These are phyloP conservation scores for Rhinopomastus cyanomelas DNA, from an alignment of 2,113 vertebrate species.

Conservation along the genomic window DNA sequence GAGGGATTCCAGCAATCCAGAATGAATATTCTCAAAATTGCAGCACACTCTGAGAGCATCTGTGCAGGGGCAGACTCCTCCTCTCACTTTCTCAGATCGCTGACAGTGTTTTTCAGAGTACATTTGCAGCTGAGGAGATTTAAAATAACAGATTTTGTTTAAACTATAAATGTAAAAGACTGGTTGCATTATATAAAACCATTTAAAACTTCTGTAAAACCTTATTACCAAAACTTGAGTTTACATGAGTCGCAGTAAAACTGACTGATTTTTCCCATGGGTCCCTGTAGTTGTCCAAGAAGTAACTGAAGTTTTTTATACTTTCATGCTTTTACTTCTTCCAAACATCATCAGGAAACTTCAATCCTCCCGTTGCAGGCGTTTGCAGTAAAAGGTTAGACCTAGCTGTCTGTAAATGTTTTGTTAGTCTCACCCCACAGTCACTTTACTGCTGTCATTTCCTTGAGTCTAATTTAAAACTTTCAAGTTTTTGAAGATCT, in stretches of 20 bases:
- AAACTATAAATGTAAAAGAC: conserved; percentile 68
- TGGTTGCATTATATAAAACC: conserved; percentile 53
- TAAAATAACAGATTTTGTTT: conserved; percentile 71
- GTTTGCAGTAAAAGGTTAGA: not conserved
- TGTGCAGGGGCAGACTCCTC: conserved; percentile 70
- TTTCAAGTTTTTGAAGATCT: not conserved
- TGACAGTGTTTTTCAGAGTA: conserved; percentile 69
- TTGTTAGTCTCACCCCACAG: not conserved
- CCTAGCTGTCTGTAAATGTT: not conserved
- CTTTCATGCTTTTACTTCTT: not conserved
- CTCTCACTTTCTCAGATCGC: conserved; percentile 71
- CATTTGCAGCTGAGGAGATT: conserved; percentile 67
- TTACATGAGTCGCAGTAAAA: not conserved
- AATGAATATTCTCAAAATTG: conserved; percentile 64
- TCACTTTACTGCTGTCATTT: not conserved
- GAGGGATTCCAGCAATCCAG: conserved; percentile 63
- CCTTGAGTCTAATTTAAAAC: not conserved
- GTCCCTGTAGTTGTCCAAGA: not conserved
- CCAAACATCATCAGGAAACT: not conserved
- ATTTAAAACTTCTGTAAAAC: conserved; percentile 45
- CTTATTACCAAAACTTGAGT: conserved; percentile 29
- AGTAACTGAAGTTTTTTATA: not conserved
- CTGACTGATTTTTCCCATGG: not conserved
- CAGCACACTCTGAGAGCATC: conserved; percentile 61
- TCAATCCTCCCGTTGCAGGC: not conserved